Evolutionary conservation across 2,797 vertebrate species (phyloP), one percentile per base, ranked within the genome.

Genomic region (Salarias fasciatus): DNA sequence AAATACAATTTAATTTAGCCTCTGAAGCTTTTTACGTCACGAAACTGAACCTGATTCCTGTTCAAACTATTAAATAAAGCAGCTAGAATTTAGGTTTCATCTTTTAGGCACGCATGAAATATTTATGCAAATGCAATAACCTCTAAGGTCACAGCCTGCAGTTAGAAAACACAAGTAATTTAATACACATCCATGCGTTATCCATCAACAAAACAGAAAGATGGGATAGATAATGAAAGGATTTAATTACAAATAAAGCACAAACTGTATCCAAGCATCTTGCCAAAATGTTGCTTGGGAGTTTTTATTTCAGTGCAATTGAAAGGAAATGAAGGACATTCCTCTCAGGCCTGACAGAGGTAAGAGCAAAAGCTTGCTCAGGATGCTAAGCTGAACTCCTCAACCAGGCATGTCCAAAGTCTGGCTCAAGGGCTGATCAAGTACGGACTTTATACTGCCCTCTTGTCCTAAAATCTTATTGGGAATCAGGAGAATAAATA

Each of bases 241-340:
- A 48, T 29, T 18, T 0, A 28, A 30, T 64, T 35, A 11, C 38
- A 11, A 11, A 38, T 4, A 41, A 50, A 57, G 14, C 11, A 56
- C 43, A 69, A 57, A 68, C 11, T 18, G 47, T 37, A 33, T 50
- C 14, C 53, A 6, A 47, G 14, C 45, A 41, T 33, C 12, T 41
- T 41, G 36, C 41, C 54, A 63, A 36, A 38, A 50, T 7, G 65
- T 60, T 6, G 63, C 60, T 28, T 18, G 29, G 15, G 41, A 50
- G 38, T 18, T 14, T 49, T 35, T 35, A 6, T 35, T 35, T 6
- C 33, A 9, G 6, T 1, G 33, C 33, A 1, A 33, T 5, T 14
- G 43, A 47, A 8, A 30, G 40, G 40, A 69, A 44, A 53, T 53
- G 14, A 65, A 41, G 8, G 36, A 53, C 58, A 46, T 69, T 63